These are phyloP conservation scores for Mustelus asterias DNA, from an alignment of 2,113 vertebrate species.

Conservation along the genomic window DNA sequence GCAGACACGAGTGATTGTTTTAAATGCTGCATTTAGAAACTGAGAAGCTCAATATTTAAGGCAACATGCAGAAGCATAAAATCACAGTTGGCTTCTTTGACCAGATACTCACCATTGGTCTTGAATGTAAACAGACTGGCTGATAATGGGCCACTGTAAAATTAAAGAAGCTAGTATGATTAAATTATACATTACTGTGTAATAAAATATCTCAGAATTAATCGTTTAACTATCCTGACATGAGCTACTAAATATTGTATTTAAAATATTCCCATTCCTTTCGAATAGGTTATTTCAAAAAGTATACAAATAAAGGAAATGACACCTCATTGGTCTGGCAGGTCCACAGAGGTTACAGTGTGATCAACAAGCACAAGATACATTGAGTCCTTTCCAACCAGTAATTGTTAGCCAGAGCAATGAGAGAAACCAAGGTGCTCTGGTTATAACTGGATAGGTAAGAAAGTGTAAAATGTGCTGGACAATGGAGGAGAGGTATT, in stretches of 20 bases:
- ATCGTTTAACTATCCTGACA: neutral
- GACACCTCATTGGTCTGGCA: neutral
- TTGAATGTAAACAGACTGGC: slow-evolving; percentile 92
- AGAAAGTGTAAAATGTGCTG: no score
- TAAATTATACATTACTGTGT: neutral
- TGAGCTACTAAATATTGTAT: neutral
- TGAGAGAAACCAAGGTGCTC: neutral
- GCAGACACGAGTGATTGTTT: neutral
- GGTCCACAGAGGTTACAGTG: neutral
- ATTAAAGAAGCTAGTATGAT: slow-evolving; percentile 12
- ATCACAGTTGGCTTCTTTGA: neutral
- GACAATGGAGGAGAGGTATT: neutral
- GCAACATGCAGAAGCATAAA: neutral
- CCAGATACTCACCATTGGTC: slow-evolving; percentile 76
- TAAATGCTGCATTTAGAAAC: neutral
- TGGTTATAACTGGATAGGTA: neutral
- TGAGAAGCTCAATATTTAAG: neutral
- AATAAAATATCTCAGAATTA: neutral
- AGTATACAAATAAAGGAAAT: neutral
- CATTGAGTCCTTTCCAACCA: neutral
- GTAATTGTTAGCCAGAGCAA: neutral
- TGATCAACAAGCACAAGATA: neutral
- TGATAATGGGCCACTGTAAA: slow-evolving; percentile 76
- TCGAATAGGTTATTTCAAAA: neutral
- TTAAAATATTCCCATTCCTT: neutral